Evolutionary conservation across 2,888 invertebrate genomes (phyloP).

Genomic region (Lasioglossum figueresi): DNA sequence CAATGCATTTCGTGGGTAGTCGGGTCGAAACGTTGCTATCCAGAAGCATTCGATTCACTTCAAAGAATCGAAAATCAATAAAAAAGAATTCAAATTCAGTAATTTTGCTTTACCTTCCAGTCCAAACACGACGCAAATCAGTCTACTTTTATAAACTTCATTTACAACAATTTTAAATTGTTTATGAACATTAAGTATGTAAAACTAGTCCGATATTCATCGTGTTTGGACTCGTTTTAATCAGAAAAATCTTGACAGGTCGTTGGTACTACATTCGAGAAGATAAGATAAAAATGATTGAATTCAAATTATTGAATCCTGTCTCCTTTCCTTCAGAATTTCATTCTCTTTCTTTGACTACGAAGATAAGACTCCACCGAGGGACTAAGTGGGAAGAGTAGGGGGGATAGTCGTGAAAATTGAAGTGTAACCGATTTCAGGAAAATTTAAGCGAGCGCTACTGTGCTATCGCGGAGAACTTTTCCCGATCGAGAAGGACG

Average conservation of each 20-base stretch:
- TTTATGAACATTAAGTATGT: too few species aligned
- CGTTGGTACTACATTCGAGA: not conserved
- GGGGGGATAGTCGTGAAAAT: not conserved
- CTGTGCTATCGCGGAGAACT: not conserved
- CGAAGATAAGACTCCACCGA: not conserved
- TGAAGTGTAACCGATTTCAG: not conserved
- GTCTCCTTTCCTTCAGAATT: not conserved
- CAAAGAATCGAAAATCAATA: not conserved
- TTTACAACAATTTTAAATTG: too few species aligned
- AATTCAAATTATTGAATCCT: not conserved
- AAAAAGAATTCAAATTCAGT: too few species aligned
- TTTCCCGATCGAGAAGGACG: conserved; percentile 20
- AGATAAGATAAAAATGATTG: not conserved
- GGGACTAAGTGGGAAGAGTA: not conserved
- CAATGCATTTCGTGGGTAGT: conserved; percentile 28
- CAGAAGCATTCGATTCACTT: not conserved
- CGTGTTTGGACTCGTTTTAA: too few species aligned
- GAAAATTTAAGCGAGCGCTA: not conserved
- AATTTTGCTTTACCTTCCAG: too few species aligned
- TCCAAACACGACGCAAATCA: too few species aligned
- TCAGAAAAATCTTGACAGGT: not conserved
- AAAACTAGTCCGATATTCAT: too few species aligned
- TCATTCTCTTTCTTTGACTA: not conserved
- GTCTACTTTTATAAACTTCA: too few species aligned
- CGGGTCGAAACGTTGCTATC: not conserved